Conservation (phyloP, 30 jellyfish, hydroid and myxozoan genomes). For the Hydractinia echinata region DNA sequence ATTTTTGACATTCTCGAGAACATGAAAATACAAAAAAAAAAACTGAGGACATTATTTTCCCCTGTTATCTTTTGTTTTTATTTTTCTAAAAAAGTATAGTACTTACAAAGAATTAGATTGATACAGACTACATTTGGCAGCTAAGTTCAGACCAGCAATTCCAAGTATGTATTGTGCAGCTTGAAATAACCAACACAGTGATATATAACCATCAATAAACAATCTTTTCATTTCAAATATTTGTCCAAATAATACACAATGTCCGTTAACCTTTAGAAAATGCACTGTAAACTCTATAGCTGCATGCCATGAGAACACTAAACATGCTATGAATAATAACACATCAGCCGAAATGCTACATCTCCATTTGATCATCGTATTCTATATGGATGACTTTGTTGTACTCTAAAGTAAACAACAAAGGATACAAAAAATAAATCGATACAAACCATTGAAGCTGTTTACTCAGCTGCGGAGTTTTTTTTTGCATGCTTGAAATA, state of each 20-base stretch:
- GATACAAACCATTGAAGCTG: too few species aligned
- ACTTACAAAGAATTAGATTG: neutral
- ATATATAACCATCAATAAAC: constrained; percentile 28
- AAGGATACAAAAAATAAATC: too few species aligned
- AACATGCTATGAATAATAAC: neutral
- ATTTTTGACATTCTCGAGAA: too few species aligned
- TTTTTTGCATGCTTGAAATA: too few species aligned
- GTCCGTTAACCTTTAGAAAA: neutral
- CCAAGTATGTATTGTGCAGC: constrained; percentile 18
- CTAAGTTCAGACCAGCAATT: neutral
- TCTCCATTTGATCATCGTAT: neutral
- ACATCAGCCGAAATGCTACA: neutral
- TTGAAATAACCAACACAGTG: constrained; percentile 31
- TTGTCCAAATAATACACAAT: constrained; percentile 30
- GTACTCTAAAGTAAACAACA: too few species aligned
- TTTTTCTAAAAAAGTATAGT: neutral
- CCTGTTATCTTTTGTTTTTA: too few species aligned
- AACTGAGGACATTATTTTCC: too few species aligned
- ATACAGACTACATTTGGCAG: neutral
- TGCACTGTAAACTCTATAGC: constrained; percentile 30
- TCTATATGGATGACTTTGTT: too few species aligned
- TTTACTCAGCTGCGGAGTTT: too few species aligned
- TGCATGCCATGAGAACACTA: constrained; percentile 15
- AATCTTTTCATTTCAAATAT: constrained; percentile 30
- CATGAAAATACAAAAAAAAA: too few species aligned